Conservation (phyloP, 1,140 invertebrate genomes). For the Drosophila subobscura region DNA sequence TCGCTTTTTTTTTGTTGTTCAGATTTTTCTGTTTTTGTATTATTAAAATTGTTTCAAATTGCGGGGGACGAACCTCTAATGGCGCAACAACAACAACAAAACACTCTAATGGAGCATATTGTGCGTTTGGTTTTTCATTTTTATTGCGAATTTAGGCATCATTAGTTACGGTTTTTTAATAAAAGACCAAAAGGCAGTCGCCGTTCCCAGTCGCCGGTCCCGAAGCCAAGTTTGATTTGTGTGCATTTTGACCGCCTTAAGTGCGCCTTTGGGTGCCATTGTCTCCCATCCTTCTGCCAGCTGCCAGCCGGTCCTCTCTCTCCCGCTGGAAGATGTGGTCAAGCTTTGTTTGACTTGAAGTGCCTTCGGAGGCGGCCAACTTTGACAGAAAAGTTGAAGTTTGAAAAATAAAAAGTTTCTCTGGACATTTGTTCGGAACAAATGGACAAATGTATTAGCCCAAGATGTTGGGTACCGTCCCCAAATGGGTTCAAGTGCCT, state of each 20-base stretch:
- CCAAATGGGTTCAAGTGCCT: conserved; percentile 21
- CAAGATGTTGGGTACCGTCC: conserved; percentile 21
- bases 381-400: conserved; percentile 45
- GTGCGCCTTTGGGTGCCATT: conserved; percentile 77
- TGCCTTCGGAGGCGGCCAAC: conserved; percentile 34
- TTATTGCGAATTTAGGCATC: conserved; percentile 82
- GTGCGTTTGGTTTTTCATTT: conserved; percentile 72
- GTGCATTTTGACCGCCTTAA: conserved; percentile 63
- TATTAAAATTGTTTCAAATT: conserved; percentile 82
- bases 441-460: conserved; percentile 75
- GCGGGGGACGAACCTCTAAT: conserved; percentile 62
- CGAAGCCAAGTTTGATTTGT: conserved; percentile 75
- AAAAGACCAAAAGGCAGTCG: conserved; percentile 63
- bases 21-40: conserved; percentile 41
- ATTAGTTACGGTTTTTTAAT: conserved; percentile 82
- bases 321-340: conserved; percentile 50
- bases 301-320: background rate
- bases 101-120: conserved; percentile 77
- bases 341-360: conserved; percentile 67
- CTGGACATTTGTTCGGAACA: conserved; percentile 41
- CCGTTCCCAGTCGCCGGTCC: conserved; percentile 6
- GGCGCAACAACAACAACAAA: conserved; percentile 52
- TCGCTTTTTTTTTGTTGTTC: background rate
- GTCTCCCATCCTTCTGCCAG: conserved; percentile 35
- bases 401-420: conserved; percentile 45